Evolutionary conservation across 2,888 invertebrate genomes (phyloP), one percentile per base, ranked within the genome.

Genomic region (Caenorhabditis macrosperma): DNA sequence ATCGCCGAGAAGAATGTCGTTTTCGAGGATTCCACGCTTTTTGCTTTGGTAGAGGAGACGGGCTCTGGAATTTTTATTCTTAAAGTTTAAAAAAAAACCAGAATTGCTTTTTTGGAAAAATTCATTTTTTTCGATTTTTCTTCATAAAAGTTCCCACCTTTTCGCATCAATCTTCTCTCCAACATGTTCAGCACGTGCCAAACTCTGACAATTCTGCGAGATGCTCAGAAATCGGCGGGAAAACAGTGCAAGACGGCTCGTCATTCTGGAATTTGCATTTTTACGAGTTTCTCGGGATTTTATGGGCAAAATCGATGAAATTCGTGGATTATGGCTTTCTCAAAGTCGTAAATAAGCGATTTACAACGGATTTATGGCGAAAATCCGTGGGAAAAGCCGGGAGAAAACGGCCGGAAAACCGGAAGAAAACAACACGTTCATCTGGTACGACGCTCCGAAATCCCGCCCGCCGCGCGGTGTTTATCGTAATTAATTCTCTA

Each of bases 21-120:
- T 89, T 67, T 90, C 90, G 24, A 89, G 79, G 44, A 90, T 91
- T 84, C 86, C 90, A 78, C 88, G 85, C 85, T 88, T 92, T 88
- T 71, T 88, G 83, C 78, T 89, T 86, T 75, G 88, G 87, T 81
- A 89, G 85, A 59, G 77, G 10, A 89, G 82, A 1, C 87, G 81
- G 5, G 87, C 82, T 74, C 88, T 85, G 55, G 59, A 81, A 71
- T 20, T n/a, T n/a, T n/a, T n/a, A n/a, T n/a, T n/a, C n/a, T n/a
- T 6, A 0, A 35, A 33, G 35, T 10, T 15, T 54, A n/a, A n/a
- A n/a, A n/a, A n/a, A n/a, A n/a, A n/a, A n/a, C n/a, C n/a, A n/a
- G n/a, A n/a, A n/a, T n/a, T n/a, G n/a, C n/a, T 24, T 12, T 24
- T 20, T 20, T 33, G 20, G 28, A 33, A 38, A 57, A 26, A 26